Evolutionary conservation across 2,113 vertebrate species (phyloP).

Genomic region (Callionymus lyra): DNA sequence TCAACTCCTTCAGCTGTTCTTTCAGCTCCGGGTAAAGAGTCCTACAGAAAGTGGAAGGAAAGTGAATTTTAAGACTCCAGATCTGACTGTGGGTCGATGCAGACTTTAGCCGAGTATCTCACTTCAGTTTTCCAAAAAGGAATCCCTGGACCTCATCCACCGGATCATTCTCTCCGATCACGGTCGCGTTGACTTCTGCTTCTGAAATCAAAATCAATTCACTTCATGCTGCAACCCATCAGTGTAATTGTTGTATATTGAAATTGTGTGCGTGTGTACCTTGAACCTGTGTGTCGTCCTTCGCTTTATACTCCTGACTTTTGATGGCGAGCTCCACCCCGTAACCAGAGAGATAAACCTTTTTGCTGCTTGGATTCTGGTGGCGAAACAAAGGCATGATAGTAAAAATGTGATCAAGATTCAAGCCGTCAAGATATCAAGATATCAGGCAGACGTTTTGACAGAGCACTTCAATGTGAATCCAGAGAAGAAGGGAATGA

Average conservation of each 20-base stretch:
- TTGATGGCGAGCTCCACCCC: constrained; percentile 97
- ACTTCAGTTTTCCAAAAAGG: constrained; percentile 96
- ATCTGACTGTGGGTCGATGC: background rate
- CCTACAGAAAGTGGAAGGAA: constrained; percentile 43
- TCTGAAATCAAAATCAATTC: constrained; percentile 62
- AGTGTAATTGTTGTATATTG: constrained; percentile 1
- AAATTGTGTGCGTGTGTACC: constrained; percentile 45
- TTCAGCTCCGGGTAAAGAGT: constrained; percentile 79
- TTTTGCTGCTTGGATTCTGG: constrained; percentile 76
- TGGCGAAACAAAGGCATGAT: constrained; percentile 9
- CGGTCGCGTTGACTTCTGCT: constrained; percentile 80
- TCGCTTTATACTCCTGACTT: constrained; percentile 97
- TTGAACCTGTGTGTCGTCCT: constrained; percentile 98
- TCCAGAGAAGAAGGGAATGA: no score
- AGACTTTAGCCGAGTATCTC: constrained; percentile 36
- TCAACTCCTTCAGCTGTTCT: constrained; percentile 86
- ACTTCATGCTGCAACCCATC: constrained; percentile 21
- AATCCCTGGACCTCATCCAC: constrained; percentile 98
- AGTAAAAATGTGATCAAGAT: no score
- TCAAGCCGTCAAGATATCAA: no score
- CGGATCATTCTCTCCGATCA: constrained; percentile 86
- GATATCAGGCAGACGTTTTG: no score
- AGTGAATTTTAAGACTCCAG: background rate
- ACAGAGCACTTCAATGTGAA: no score
- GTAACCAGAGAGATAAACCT: constrained; percentile 88